Base-by-base conservation (phyloP, 2,113 vertebrate species). In the zebrafish (Danio rerio) region DNA sequence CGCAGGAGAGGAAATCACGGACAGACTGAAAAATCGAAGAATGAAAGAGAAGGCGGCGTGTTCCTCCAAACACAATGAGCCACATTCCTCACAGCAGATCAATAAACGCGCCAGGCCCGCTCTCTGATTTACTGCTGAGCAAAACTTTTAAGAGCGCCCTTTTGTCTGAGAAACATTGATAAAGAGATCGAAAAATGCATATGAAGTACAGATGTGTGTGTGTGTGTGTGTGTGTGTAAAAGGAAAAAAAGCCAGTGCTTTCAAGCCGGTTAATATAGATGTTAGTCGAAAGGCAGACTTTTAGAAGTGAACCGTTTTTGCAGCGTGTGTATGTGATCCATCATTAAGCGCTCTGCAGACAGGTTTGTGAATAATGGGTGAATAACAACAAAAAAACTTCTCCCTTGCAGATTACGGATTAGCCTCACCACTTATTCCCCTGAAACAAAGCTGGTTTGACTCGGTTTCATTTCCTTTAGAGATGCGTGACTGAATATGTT, bases 71-170 rank as follows among this genome's bases (percentile, higher is more conserved):
- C 84, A 74, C 63, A 74, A 85, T 69, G 77, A 83, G 58, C 40
- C 82, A 85, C 63, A 83, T 56, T 89, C 77, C 77, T 83, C 42
- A 7, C 6, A 73, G 42, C 76, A 80, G 78, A 78, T 80, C 76
- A 81, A 70, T 86, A 78, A 31, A 82, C 52, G 76, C 10, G 18
- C 18, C 31, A 55, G 56, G 74, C 6, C n/a, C 15, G 43, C 20
- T 75, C 53, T 71, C 21, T 69, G 45, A 75, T 66, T 79, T 72
- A 59, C 40, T n/a, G 62, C 47, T 66, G 61, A 13, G 49, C 31
- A 11, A 50, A 16, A 0, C 11, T 77, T 78, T 66, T 66, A 18
- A 79, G 50, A 50, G 49, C 61, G 49, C 62, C 47, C 1, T 77
- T 16, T 18, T 49, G 7, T 50, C 43, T 50, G 13, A 77, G 45